Conservation (phyloP, 1,140 invertebrate genomes). For the Magallana ariakensis region DNA sequence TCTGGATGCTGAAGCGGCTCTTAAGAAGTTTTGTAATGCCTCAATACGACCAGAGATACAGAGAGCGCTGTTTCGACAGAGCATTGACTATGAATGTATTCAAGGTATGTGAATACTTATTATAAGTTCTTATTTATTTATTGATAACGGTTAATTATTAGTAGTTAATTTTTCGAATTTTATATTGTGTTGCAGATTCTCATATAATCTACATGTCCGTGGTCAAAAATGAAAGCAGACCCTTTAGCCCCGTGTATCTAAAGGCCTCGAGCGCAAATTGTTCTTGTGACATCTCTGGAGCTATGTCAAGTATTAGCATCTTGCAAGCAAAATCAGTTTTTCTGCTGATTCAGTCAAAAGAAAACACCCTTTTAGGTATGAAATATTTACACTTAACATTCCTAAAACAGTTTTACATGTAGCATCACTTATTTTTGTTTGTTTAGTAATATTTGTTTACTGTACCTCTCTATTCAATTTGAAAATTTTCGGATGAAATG, state of each 20-base stretch:
- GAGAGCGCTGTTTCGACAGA: background rate
- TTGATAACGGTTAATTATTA: background rate
- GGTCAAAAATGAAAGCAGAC: background rate
- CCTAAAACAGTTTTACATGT: background rate
- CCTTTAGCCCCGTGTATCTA: background rate
- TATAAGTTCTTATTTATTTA: background rate
- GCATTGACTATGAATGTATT: conserved; percentile 20
- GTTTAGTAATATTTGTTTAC: background rate
- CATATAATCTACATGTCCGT: background rate
- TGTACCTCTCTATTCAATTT: background rate
- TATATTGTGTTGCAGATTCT: background rate
- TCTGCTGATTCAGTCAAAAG: background rate
- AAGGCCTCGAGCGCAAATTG: background rate
- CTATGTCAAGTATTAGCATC: background rate
- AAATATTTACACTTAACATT: background rate
- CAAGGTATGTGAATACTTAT: background rate
- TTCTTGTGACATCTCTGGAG: background rate
- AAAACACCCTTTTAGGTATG: background rate
- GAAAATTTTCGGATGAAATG: background rate
- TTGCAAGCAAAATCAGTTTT: background rate
- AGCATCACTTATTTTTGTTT: background rate
- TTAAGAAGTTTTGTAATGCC: background rate
- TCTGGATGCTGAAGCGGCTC: background rate
- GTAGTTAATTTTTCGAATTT: background rate
- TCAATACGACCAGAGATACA: background rate